phyloP scores from a whole-genome alignment of 1,140 invertebrate genomes.

The Nasonia giraulti region DNA sequence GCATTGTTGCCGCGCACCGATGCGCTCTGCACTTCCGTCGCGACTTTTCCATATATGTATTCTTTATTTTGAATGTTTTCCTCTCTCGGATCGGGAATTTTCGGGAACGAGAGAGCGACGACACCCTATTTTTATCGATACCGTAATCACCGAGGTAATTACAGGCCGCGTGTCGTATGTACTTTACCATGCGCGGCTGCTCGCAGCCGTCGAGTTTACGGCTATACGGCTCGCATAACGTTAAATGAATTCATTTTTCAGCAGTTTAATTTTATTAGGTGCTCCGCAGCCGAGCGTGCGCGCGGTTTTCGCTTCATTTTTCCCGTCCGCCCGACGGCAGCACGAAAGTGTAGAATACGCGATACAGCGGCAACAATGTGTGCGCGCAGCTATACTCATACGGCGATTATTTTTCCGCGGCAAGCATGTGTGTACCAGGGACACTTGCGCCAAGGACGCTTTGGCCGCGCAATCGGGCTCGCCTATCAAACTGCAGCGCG shows the following conservation, averaged over 20 bases:
- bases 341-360: background rate
- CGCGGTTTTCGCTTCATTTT: background rate
- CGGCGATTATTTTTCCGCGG: background rate
- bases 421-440: background rate
- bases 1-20: conserved; percentile 47
- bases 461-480: background rate
- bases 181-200: background rate
- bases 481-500: background rate
- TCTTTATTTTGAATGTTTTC: background rate
- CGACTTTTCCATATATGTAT: background rate
- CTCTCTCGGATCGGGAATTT: background rate
- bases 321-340: background rate
- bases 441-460: background rate
- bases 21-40: conserved; percentile 15
- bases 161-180: background rate
- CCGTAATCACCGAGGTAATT: background rate
- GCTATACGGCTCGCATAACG: background rate
- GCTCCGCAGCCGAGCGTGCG: background rate
- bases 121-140: too few species aligned
- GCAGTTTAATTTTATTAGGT: background rate
- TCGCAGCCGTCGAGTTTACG: background rate
- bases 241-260: conserved; percentile 2
- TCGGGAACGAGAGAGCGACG: background rate
- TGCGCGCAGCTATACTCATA: background rate
- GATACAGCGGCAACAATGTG: background rate